These are phyloP conservation scores for Zeuzera pyrina DNA, from an alignment of 2,888 invertebrate genomes.

Conservation along the genomic window DNA sequence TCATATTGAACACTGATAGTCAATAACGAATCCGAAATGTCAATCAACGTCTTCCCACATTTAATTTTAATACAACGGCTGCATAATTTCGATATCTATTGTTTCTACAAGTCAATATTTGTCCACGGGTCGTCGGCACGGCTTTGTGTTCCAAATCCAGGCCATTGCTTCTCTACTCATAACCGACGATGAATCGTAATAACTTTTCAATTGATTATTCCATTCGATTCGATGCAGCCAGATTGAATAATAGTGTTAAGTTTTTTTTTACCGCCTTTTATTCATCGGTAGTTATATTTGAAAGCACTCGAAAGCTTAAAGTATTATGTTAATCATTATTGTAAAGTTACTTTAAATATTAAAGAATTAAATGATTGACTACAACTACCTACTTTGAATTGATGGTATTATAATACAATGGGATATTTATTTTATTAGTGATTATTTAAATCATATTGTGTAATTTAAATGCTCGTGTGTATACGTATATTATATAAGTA, in stretches of 20 bases:
- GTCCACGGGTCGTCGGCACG: slow-evolving; percentile 54
- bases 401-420: too few relatives aligned
- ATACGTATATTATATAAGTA: too few relatives aligned
- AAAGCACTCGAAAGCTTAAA: slow-evolving; percentile 30
- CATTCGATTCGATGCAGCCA: slow-evolving; percentile 38
- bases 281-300: slow-evolving; percentile 41
- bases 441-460: too few relatives aligned
- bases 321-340: slow-evolving; percentile 18
- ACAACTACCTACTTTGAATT: too few relatives aligned
- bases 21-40: slow-evolving; percentile 32
- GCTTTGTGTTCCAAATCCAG: slow-evolving; percentile 57
- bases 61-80: slow-evolving; percentile 32
- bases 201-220: slow-evolving; percentile 64
- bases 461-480: too few relatives aligned
- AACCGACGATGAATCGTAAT: slow-evolving; percentile 65
- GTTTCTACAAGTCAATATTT: slow-evolving; percentile 73
- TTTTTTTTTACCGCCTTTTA: slow-evolving; percentile 48
- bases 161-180: slow-evolving; percentile 51
- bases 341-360: too few relatives aligned
- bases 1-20: too few relatives aligned
- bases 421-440: too few relatives aligned
- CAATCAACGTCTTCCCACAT: slow-evolving; percentile 47
- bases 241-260: slow-evolving; percentile 46
- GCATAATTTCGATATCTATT: slow-evolving; percentile 31
- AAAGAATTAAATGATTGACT: too few relatives aligned